Conservation (phyloP, 1,140 invertebrate species). For the Calosoma granatense region DNA sequence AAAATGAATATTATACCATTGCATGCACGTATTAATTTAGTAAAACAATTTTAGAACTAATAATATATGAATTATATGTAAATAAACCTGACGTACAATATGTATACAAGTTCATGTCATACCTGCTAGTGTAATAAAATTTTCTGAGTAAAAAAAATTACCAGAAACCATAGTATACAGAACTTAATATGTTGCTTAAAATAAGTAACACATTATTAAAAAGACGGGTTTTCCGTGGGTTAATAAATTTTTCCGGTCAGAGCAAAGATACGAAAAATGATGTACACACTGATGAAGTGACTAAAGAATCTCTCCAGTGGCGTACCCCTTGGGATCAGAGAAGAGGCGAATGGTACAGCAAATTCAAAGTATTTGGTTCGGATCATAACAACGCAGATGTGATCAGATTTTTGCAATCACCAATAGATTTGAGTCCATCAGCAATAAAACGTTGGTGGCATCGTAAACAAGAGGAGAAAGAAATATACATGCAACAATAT, state of each 20-base stretch:
- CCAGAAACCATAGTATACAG: neutral
- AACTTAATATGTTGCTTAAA: neutral
- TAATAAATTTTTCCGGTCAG: neutral
- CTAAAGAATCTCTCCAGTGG: slow-evolving; percentile 35
- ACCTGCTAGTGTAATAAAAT: too few species aligned
- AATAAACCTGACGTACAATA: too few species aligned
- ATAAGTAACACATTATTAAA: neutral
- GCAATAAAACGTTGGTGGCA: slow-evolving; percentile 36
- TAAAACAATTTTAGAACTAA: too few species aligned
- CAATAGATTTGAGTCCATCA: slow-evolving; percentile 35
- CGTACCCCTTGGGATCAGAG: slow-evolving; percentile 34
- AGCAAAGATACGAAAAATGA: neutral
- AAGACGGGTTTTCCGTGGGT: neutral
- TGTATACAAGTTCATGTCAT: too few species aligned
- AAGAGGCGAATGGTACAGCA: slow-evolving; percentile 34
- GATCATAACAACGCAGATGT: slow-evolving; percentile 32
- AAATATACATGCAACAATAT: slow-evolving; percentile 35
- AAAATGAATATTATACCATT: too few species aligned
- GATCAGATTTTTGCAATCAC: slow-evolving; percentile 36
- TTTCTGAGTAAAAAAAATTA: too few species aligned
- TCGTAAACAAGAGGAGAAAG: slow-evolving; percentile 27
- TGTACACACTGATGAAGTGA: slow-evolving; percentile 24
- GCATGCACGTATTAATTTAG: too few species aligned
- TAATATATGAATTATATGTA: too few species aligned
- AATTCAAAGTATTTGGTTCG: slow-evolving; percentile 35